phyloP scores from a whole-genome alignment of 2,113 vertebrate species.

The Odocoileus hemionus region DNA sequence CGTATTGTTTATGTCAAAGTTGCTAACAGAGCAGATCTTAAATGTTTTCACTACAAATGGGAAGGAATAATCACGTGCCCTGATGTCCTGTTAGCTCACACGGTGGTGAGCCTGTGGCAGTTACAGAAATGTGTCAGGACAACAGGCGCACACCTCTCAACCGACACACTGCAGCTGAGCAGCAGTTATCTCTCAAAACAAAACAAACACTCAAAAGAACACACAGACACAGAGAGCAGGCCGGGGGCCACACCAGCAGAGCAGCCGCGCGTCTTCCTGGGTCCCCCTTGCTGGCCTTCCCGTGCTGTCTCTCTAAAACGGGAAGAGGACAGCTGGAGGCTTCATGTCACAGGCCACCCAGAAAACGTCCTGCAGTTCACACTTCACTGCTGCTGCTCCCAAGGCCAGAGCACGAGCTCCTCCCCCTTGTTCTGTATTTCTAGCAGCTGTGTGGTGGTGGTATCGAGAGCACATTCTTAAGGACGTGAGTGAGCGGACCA shows the following conservation, averaged over 20 bases:
- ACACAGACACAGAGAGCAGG: not conserved
- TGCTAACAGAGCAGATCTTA: not conserved
- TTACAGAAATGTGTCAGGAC: accelerated
- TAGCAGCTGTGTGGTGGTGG: not conserved
- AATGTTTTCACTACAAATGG: too few species aligned
- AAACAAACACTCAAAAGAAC: not conserved
- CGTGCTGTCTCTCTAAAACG: accelerated
- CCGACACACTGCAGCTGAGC: not conserved
- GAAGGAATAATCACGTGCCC: accelerated
- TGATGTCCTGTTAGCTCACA: not conserved
- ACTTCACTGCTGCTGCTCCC: not conserved
- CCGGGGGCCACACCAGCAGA: accelerated
- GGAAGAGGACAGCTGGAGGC: not conserved
- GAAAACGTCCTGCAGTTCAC: accelerated
- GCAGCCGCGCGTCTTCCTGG: accelerated
- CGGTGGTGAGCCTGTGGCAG: accelerated
- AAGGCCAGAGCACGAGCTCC: accelerated
- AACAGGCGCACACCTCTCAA: accelerated
- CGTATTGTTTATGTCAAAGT: not conserved
- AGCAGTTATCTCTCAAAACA: not conserved
- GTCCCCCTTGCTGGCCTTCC: not conserved
- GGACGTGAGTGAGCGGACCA: not conserved
- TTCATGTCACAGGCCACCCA: not conserved
- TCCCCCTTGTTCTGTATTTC: not conserved
- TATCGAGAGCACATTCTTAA: not conserved